phyloP scores from a whole-genome alignment of 1,140 invertebrate species.

The Drosophila elegans region DNA sequence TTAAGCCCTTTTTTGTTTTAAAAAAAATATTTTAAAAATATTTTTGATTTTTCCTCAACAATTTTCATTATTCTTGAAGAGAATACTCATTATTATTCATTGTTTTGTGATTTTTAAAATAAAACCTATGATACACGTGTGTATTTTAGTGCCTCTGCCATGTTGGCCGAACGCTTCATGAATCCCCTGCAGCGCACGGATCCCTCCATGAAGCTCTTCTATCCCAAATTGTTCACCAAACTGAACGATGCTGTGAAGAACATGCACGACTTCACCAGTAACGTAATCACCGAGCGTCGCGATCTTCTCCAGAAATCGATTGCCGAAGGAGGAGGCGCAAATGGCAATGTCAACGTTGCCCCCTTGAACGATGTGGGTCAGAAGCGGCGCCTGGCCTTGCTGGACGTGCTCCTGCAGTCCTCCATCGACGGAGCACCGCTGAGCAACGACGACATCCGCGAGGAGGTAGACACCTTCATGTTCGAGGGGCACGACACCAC shows the following conservation, averaged over 20 bases:
- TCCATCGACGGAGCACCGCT: slow-evolving; percentile 87
- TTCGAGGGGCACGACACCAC: slow-evolving; percentile 93
- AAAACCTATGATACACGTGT: too few species aligned
- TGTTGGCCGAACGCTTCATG: slow-evolving; percentile 63
- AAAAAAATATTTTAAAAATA: too few species aligned
- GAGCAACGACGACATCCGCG: slow-evolving; percentile 88
- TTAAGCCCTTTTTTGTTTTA: too few species aligned
- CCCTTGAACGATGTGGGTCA: slow-evolving; percentile 76
- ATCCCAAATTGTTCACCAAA: slow-evolving; percentile 81
- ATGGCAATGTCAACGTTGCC: neutral
- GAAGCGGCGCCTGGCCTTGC: slow-evolving; percentile 89
- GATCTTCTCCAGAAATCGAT: slow-evolving; percentile 69
- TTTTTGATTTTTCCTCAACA: too few species aligned
- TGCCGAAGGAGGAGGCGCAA: slow-evolving; percentile 13
- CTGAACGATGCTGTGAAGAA: slow-evolving; percentile 86
- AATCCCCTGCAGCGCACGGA: slow-evolving; percentile 55
- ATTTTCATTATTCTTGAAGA: too few species aligned
- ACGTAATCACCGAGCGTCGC: slow-evolving; percentile 86
- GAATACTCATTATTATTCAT: too few species aligned
- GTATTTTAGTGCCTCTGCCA: slow-evolving; percentile 51
- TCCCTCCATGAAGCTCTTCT: slow-evolving; percentile 53
- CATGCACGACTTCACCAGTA: slow-evolving; percentile 89
- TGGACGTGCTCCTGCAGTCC: slow-evolving; percentile 91
- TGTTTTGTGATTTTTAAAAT: too few species aligned
- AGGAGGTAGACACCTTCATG: slow-evolving; percentile 92